A percentile compares a stretch with the other conserved stretches of the same genome.
Conservation (phyloP, 92 coral and sea anemone genomes). For the Phenganax marumi region DNA sequence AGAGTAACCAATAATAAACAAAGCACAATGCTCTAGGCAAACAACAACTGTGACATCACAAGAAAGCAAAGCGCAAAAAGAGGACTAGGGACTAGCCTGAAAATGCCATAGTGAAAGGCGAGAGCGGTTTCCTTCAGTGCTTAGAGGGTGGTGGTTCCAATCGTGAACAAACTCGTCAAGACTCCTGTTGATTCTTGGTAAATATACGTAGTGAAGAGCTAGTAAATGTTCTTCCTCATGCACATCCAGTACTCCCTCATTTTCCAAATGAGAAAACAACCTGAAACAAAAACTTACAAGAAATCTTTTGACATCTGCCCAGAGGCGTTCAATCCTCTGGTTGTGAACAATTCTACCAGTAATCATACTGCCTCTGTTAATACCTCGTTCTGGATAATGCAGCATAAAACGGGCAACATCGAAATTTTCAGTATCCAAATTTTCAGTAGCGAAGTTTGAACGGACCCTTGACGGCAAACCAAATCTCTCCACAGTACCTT, state of each 20-base stretch:
- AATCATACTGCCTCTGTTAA: slow-evolving; percentile 57
- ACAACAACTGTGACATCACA: too few relatives aligned
- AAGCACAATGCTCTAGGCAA: too few relatives aligned
- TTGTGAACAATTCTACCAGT: slow-evolving; percentile 55
- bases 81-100: too few relatives aligned
- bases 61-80: too few relatives aligned
- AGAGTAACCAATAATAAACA: background rate
- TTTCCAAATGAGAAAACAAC: slow-evolving; percentile 37
- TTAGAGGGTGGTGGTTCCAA: slow-evolving; percentile 55
- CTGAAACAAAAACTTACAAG: slow-evolving; percentile 31
- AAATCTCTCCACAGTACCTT: background rate
- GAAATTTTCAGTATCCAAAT: too few relatives aligned
- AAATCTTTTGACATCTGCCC: slow-evolving; percentile 48
- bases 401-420: slow-evolving; percentile 21
- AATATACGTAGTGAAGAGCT: slow-evolving; percentile 45
- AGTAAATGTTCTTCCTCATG: slow-evolving; percentile 39
- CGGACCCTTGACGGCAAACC: slow-evolving; percentile 29
- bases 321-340: slow-evolving; percentile 50
- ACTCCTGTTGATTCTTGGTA: slow-evolving; percentile 49
- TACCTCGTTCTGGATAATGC: slow-evolving; percentile 40
- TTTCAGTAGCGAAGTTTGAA: slow-evolving; percentile 27
- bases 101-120: slow-evolving; percentile 55
- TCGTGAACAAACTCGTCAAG: slow-evolving; percentile 35
- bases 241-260: slow-evolving; percentile 41
- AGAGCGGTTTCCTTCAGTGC: slow-evolving; percentile 46